Conservation (phyloP, 2,797 vertebrate species). For the Forpus xanthops region DNA sequence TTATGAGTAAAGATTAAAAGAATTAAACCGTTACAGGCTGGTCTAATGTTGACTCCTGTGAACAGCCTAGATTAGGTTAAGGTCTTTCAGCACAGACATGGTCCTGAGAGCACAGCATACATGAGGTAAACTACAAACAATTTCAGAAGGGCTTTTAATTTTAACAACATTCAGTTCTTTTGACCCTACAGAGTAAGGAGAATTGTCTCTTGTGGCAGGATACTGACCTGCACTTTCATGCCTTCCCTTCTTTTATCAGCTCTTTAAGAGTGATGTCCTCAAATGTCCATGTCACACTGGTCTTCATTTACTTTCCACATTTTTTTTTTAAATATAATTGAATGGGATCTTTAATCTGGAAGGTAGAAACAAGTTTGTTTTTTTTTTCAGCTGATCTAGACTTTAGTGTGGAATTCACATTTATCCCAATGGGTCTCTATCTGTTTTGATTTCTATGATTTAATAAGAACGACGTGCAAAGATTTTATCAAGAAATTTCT, state of each 20-base stretch:
- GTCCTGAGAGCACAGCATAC: neutral
- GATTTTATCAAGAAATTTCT: neutral
- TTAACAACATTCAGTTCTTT: neutral
- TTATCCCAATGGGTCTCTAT: fast-evolving
- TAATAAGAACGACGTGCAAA: neutral
- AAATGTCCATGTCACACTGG: neutral
- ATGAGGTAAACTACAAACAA: neutral
- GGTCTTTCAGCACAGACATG: neutral
- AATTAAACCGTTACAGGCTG: neutral
- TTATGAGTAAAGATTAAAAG: neutral
- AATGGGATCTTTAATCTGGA: neutral
- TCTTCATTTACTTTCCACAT: neutral
- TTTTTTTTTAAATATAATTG: neutral
- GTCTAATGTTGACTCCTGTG: neutral
- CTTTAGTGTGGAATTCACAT: neutral
- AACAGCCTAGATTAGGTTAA: neutral
- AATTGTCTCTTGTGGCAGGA: neutral
- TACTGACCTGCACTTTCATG: neutral
- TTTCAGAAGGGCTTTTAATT: neutral
- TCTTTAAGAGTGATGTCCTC: neutral
- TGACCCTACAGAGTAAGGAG: neutral
- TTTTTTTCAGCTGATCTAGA: neutral
- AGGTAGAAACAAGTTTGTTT: too few species aligned
- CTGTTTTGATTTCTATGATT: neutral
- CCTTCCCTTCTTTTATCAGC: neutral